These are phyloP conservation scores for Drosophila pseudoobscura DNA, from an alignment of 1,140 invertebrate genomes.

Conservation along the genomic window DNA sequence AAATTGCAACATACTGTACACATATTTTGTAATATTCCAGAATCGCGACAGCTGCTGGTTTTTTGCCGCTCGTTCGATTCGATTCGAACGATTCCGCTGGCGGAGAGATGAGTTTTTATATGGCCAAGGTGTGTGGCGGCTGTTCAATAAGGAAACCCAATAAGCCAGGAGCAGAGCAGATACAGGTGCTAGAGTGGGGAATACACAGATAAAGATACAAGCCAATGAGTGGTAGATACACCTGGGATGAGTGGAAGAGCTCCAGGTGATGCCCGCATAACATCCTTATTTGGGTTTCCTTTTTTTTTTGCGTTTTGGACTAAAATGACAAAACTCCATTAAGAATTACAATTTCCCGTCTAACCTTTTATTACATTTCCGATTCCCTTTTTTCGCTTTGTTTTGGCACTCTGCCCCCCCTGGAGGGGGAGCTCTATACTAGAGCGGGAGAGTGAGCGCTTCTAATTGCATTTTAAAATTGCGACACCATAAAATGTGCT, in stretches of 20 bases:
- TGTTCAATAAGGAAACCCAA: constrained; percentile 61
- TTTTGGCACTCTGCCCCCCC: constrained; percentile 21
- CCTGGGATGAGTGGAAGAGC: too few species aligned
- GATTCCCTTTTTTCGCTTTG: constrained; percentile 44
- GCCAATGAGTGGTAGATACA: neutral
- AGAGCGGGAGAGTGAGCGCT: constrained; percentile 31
- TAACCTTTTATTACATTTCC: constrained; percentile 43
- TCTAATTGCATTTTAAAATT: constrained; percentile 82
- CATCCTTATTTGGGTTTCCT: neutral
- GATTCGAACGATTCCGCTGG: constrained; percentile 21
- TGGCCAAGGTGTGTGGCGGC: constrained; percentile 38
- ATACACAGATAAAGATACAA: neutral
- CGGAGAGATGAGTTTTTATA: constrained; percentile 43
- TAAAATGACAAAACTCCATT: constrained; percentile 76
- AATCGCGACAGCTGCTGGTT: constrained; percentile 56
- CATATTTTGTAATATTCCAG: constrained; percentile 66
- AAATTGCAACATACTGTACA: constrained; percentile 36
- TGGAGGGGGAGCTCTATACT: too few species aligned
- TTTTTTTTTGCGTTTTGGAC: neutral
- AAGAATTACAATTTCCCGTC: constrained; percentile 53
- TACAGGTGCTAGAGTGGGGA: constrained; percentile 38
- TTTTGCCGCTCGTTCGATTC: constrained; percentile 44
- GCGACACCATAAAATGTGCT: constrained; percentile 82
- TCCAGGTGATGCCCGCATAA: constrained; percentile 42
- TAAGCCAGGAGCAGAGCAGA: constrained; percentile 20